These are phyloP conservation scores for Ricordea florida DNA, from an alignment of 92 coral and sea anemone genomes.

Conservation along the genomic window DNA sequence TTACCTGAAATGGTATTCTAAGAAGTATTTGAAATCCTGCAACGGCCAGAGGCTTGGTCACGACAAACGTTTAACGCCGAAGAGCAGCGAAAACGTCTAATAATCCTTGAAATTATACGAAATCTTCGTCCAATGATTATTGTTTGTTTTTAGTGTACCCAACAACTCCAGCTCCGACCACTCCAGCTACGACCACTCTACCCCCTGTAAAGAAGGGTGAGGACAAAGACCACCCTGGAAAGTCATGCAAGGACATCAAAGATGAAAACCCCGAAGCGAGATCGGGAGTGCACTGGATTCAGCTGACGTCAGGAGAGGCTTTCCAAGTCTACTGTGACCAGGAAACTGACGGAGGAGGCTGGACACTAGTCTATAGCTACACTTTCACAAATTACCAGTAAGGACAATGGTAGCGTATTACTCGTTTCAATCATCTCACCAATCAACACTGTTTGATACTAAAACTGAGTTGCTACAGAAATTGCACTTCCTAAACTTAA, in stretches of 20 bases:
- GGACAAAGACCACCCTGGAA: conserved; percentile 36
- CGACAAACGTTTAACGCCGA: no score
- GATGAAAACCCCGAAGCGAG: conserved; percentile 10
- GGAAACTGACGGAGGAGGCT: conserved; percentile 62
- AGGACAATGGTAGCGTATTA: no score
- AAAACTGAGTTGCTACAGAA: no score
- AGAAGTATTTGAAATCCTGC: no score
- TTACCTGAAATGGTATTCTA: no score
- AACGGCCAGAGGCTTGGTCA: no score
- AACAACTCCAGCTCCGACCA: background rate
- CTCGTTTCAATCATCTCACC: no score
- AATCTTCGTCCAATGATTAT: background rate
- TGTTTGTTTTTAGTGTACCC: background rate
- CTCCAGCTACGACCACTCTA: background rate
- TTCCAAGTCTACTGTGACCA: conserved; percentile 63
- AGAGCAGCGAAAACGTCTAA: no score
- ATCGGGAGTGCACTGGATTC: conserved; percentile 63
- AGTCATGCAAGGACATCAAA: conserved; percentile 33
- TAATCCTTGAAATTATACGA: no score
- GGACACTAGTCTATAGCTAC: conserved; percentile 66
- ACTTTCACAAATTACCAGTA: conserved; percentile 53
- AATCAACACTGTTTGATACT: no score
- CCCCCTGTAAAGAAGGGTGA: conserved; percentile 15
- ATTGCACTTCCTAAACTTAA: no score
- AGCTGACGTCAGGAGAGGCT: conserved; percentile 21